Evolutionary conservation across 2,888 invertebrate species (phyloP).

Genomic region (Microplitis deprimator): DNA sequence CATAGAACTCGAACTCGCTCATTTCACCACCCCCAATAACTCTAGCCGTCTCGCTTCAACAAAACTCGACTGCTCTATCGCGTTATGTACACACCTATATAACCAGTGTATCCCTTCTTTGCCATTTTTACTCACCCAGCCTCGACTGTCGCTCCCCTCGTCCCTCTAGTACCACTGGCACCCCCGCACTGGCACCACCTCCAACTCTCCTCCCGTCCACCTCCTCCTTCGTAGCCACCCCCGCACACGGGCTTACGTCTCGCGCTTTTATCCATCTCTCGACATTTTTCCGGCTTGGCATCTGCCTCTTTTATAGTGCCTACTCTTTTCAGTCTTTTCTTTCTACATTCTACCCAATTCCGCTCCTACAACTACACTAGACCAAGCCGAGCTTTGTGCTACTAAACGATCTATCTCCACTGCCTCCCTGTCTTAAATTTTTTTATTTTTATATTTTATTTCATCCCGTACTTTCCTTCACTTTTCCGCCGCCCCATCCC

Average conservation of each 20-base stretch:
- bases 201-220: constrained; percentile 26
- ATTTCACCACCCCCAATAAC: constrained; percentile 34
- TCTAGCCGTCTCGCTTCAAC: constrained; percentile 23
- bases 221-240: constrained; percentile 26
- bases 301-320: constrained; percentile 14
- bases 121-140: constrained; percentile 1
- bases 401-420: constrained; percentile 35
- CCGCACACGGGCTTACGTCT: constrained; percentile 42
- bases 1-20: constrained; percentile 18
- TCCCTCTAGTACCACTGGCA: not conserved
- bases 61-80: constrained; percentile 16
- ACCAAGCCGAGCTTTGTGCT: constrained; percentile 24
- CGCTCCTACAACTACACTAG: not conserved
- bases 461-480: not conserved
- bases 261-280: constrained; percentile 29
- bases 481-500: not conserved
- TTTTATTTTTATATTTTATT: not conserved
- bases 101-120: constrained; percentile 17
- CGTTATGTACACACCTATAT: constrained; percentile 23
- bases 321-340: constrained; percentile 12
- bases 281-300: constrained; percentile 21
- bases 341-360: constrained; percentile 30
- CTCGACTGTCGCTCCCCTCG: not conserved
- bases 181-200: not conserved
- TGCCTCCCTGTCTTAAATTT: not conserved